phyloP scores from a whole-genome alignment of 2,888 invertebrate genomes.

The Papilio gigon region DNA sequence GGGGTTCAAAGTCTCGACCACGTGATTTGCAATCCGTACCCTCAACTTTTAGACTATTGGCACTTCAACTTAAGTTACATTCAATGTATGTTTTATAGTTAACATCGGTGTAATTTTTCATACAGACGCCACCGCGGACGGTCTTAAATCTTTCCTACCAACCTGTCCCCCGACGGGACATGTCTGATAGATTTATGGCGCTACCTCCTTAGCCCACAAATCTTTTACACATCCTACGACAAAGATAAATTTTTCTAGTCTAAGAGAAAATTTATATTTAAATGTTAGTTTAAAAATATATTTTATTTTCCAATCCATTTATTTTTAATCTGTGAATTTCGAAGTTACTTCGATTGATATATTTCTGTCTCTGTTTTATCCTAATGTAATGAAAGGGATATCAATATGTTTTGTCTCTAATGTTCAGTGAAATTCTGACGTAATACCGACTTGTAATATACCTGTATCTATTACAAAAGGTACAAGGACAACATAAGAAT shows the following conservation, averaged over 20 bases:
- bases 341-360: too few species aligned
- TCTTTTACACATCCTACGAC: conserved; percentile 38
- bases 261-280: conserved; percentile 29
- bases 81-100: conserved; percentile 11
- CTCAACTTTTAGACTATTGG: too few species aligned
- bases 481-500: too few species aligned
- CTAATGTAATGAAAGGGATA: too few species aligned
- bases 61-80: neutral
- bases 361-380: too few species aligned
- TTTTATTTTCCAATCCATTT: neutral
- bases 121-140: conserved; percentile 31
- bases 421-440: too few species aligned
- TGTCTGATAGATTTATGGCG: conserved; percentile 49
- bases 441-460: too few species aligned
- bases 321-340: neutral
- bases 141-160: conserved; percentile 53
- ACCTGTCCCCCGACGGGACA: conserved; percentile 43
- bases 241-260: conserved; percentile 35
- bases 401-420: too few species aligned
- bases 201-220: conserved; percentile 41
- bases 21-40: too few species aligned
- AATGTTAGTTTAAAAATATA: neutral
- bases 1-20: too few species aligned
- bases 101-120: conserved; percentile 40
- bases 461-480: too few species aligned